phyloP scores from a whole-genome alignment of 2,888 invertebrate species.

The Chrysopilus asiliformis region DNA sequence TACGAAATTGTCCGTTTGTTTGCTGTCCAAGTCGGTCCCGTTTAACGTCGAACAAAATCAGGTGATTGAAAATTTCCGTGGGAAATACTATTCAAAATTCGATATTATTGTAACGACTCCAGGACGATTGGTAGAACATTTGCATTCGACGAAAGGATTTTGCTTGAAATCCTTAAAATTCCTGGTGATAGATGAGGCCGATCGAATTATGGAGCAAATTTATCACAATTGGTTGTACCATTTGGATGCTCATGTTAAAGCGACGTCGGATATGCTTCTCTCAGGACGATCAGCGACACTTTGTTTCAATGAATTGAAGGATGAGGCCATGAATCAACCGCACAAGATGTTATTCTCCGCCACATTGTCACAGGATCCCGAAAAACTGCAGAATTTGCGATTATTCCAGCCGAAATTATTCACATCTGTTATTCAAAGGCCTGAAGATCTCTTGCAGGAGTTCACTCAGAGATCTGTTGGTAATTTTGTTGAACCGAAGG shows the following conservation, averaged over 20 bases:
- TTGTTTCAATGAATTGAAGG: slow-evolving; percentile 25
- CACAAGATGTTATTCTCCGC: slow-evolving; percentile 97
- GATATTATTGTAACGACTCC: slow-evolving; percentile 91
- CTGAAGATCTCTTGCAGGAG: too few species aligned
- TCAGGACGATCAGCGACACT: slow-evolving; percentile 35
- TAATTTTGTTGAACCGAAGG: slow-evolving; percentile 3
- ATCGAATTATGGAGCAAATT: slow-evolving; percentile 81
- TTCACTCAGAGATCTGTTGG: slow-evolving; percentile 16
- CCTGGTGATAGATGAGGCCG: slow-evolving; percentile 93
- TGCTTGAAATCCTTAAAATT: slow-evolving; percentile 56
- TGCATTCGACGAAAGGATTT: slow-evolving; percentile 70
- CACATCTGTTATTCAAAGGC: slow-evolving; percentile 46
- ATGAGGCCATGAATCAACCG: slow-evolving; percentile 32
- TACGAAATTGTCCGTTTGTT: slow-evolving; percentile 54
- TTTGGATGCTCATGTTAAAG: slow-evolving; percentile 52
- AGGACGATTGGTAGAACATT: slow-evolving; percentile 83
- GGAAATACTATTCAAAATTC: slow-evolving; percentile 33
- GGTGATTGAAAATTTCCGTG: slow-evolving; percentile 41
- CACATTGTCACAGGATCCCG: slow-evolving; percentile 91
- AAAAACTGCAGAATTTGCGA: slow-evolving; percentile 77
- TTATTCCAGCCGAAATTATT: slow-evolving; percentile 88
- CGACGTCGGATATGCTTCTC: slow-evolving; percentile 39
- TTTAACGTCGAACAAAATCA: slow-evolving; percentile 54
- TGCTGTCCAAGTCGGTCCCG: slow-evolving; percentile 53
- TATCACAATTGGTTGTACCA: slow-evolving; percentile 85